Conservation (phyloP, 2,113 vertebrate species). For the Odontophorus gujanensis region DNA sequence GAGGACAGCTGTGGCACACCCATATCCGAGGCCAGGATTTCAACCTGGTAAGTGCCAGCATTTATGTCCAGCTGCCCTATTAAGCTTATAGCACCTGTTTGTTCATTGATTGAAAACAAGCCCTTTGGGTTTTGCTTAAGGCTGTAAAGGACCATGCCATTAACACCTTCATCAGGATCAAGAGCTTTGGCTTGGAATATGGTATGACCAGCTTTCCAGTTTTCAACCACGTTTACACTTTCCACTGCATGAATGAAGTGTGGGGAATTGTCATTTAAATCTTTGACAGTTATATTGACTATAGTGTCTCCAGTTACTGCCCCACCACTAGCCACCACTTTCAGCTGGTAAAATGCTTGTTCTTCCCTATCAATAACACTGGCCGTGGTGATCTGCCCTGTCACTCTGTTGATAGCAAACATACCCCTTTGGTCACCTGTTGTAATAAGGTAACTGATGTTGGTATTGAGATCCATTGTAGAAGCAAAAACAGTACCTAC, state of each 20-base stretch:
- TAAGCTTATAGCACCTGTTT: slow-evolving; percentile 88
- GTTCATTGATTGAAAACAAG: slow-evolving; percentile 88
- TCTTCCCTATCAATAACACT: slow-evolving; percentile 93
- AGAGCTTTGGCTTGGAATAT: slow-evolving; percentile 93
- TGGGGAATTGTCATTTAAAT: slow-evolving; percentile 95
- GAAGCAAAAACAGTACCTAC: slow-evolving; percentile 94
- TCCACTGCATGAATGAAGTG: slow-evolving; percentile 89
- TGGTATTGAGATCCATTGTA: slow-evolving; percentile 91
- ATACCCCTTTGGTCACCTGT: slow-evolving; percentile 91
- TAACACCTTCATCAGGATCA: slow-evolving; percentile 92
- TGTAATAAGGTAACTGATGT: slow-evolving; percentile 95
- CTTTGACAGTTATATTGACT: slow-evolving; percentile 95
- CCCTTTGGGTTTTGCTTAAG: slow-evolving; percentile 91
- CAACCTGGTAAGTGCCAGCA: slow-evolving; percentile 90
- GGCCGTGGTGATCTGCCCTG: slow-evolving; percentile 88
- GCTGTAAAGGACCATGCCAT: slow-evolving; percentile 90
- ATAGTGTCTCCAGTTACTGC: slow-evolving; percentile 89
- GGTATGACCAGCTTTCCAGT: slow-evolving; percentile 92
- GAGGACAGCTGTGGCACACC: slow-evolving; percentile 90
- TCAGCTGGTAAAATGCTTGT: slow-evolving; percentile 91
- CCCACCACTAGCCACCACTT: slow-evolving; percentile 91
- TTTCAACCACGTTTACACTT: slow-evolving; percentile 93
- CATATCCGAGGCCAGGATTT: slow-evolving; percentile 89
- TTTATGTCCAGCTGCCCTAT: slow-evolving; percentile 87
- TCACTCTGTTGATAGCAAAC: slow-evolving; percentile 84